Evolutionary conservation across 2,888 invertebrate genomes (phyloP), one percentile per base, ranked within the genome.

Genomic region (Oasisia sp.): DNA sequence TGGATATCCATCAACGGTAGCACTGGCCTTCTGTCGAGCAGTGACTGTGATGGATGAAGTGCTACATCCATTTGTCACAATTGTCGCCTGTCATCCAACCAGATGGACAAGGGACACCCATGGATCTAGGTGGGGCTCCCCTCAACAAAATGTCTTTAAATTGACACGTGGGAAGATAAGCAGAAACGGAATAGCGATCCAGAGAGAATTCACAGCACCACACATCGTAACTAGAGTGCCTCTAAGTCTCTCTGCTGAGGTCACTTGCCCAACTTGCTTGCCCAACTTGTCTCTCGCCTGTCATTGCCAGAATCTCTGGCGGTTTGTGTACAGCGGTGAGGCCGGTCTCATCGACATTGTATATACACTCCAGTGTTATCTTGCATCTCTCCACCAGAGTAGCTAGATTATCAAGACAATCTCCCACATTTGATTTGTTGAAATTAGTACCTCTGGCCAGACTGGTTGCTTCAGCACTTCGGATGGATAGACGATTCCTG

Each of bases 161-260:
- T 92, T 45, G 0, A 92, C 92, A n/a, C 91, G 74, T 32, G 91
- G 91, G 45, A 93, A 93, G 45, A 93, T 90, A 27, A 50, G 92
- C 19, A 91, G 91, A 7, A 91, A 92, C 8, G 93, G 92, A 14
- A 92, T 91, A 2, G 91, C 27, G 27, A 32, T 45, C 3, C 93
- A 89, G 32, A n/a, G n/a, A n/a, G 93, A 91, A 50, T 92, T 93
- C 27, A 93, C 91, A 19, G 91, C 91, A 91, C 38, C 32, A 32
- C 91, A 92, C 50, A 91, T 89, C 14, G 91, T 92, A 9, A 89
- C 91, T 12, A 92, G 91, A 45, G 89, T 91, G 14, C 92, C 92
- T 9, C n/a, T n/a, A n/a, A n/a, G n/a, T n/a, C 89, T 9, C 50
- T 92, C 92, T 14, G 90, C 91, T 11, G 74, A 44, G 14, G 92